A percentile compares a stretch with the other conserved stretches of the same genome.
These are phyloP conservation scores for Taurulus bubalis DNA, from an alignment of 2,113 vertebrate species.

Conservation along the genomic window DNA sequence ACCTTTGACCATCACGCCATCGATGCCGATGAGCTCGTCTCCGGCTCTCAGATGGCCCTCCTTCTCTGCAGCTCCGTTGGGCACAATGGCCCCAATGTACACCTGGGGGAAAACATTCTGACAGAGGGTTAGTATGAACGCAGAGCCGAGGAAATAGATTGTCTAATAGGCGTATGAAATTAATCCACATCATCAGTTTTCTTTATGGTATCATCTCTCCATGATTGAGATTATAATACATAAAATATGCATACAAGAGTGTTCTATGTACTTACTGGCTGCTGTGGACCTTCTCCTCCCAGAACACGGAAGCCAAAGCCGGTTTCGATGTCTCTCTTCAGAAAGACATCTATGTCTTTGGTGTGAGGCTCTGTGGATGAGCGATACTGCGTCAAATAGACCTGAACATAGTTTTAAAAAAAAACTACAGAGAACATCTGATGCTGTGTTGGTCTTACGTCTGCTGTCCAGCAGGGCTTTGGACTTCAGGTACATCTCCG, in stretches of 20 bases:
- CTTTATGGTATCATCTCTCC: neutral
- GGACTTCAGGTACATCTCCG: slow-evolving; percentile 96
- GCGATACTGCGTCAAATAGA: neutral
- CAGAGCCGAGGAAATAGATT: neutral
- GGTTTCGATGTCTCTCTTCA: slow-evolving; percentile 94
- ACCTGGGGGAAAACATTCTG: slow-evolving; percentile 87
- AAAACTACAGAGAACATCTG: neutral
- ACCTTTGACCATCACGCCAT: slow-evolving; percentile 93
- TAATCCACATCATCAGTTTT: neutral
- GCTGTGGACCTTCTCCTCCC: slow-evolving; percentile 95
- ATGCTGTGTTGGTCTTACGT: slow-evolving; percentile 79
- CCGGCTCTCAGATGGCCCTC: slow-evolving; percentile 93
- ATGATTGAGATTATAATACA: neutral
- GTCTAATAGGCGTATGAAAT: neutral
- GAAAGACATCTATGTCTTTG: slow-evolving; percentile 95
- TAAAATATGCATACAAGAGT: neutral
- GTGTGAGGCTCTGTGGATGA: slow-evolving; percentile 91
- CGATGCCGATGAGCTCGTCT: slow-evolving; percentile 96
- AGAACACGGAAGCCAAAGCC: slow-evolving; percentile 98
- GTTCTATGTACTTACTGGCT: slow-evolving; percentile 87
- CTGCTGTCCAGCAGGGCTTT: slow-evolving; percentile 96
- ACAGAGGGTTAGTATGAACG: slow-evolving; percentile 18
- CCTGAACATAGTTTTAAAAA: neutral
- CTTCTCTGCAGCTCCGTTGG: slow-evolving; percentile 93
- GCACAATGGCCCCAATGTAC: slow-evolving; percentile 96